These are phyloP conservation scores for Catostylus mosaicus DNA, from an alignment of 30 jellyfish, hydroid and myxozoan species.

Conservation along the genomic window DNA sequence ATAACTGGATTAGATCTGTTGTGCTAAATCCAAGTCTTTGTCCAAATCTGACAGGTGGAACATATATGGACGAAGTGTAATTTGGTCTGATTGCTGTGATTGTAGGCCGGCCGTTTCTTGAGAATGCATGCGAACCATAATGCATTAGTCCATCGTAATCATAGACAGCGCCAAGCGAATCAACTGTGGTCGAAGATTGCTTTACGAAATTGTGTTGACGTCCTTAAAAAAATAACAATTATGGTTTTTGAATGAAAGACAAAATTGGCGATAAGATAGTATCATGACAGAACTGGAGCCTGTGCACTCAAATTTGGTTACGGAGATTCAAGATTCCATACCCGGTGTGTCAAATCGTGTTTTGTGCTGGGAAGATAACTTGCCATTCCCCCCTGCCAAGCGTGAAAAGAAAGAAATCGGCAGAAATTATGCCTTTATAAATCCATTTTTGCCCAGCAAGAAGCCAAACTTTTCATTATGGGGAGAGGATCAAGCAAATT, in stretches of 20 bases:
- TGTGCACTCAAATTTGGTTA: not conserved
- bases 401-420: too few species aligned
- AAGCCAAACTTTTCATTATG: too few species aligned
- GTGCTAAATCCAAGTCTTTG: constrained; percentile 21
- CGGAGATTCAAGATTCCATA: too few species aligned
- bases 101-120: constrained; percentile 26
- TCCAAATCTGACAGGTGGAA: constrained; percentile 11
- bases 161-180: constrained; percentile 25
- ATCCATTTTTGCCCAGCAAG: too few species aligned
- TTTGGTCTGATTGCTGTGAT: constrained; percentile 19
- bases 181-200: constrained; percentile 8
- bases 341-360: too few species aligned
- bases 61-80: not conserved
- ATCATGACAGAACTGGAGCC: too few species aligned
- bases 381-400: too few species aligned
- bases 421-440: too few species aligned
- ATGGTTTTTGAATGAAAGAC: not conserved
- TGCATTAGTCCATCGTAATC: constrained; percentile 36
- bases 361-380: too few species aligned
- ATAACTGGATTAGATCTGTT: constrained; percentile 22
- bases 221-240: not conserved
- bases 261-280: not conserved
- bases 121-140: constrained; percentile 31
- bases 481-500: too few species aligned
- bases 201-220: constrained; percentile 16